Evolutionary conservation across 2,113 vertebrate species (phyloP).

Genomic region (Ictalurus furcatus): DNA sequence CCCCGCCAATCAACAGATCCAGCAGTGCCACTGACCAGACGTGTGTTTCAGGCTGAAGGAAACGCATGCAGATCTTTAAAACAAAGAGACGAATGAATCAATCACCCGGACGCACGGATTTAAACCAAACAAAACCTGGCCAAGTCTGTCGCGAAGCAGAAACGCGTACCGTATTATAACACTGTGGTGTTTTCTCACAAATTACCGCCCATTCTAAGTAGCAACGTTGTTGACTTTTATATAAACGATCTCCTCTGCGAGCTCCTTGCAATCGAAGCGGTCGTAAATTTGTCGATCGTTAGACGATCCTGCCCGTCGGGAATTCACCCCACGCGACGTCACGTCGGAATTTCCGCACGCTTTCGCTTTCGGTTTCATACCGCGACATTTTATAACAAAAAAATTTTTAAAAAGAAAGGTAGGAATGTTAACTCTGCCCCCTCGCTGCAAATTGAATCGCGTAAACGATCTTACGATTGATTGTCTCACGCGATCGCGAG

Average conservation of each 20-base stretch:
- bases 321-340: background rate
- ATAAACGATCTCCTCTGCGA: background rate
- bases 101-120: constrained; percentile 31
- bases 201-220: background rate
- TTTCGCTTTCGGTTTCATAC: background rate
- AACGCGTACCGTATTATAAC: background rate
- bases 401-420: background rate
- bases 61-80: constrained; percentile 10
- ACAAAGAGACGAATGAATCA: constrained; percentile 28
- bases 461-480: background rate
- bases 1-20: constrained; percentile 32
- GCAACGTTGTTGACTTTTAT: background rate
- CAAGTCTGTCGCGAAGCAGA: constrained; percentile 17
- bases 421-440: background rate
- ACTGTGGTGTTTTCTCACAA: background rate
- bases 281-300: too few species aligned
- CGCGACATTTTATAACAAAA: background rate
- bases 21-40: constrained; percentile 24
- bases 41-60: constrained; percentile 33
- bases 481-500: background rate
- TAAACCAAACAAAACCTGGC: constrained; percentile 24
- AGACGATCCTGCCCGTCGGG: too few species aligned
- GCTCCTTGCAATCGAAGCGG: background rate
- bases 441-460: background rate
- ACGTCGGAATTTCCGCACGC: background rate